Conservation (phyloP, 2,797 vertebrate genomes). For the Fringilla coelebs region DNA sequence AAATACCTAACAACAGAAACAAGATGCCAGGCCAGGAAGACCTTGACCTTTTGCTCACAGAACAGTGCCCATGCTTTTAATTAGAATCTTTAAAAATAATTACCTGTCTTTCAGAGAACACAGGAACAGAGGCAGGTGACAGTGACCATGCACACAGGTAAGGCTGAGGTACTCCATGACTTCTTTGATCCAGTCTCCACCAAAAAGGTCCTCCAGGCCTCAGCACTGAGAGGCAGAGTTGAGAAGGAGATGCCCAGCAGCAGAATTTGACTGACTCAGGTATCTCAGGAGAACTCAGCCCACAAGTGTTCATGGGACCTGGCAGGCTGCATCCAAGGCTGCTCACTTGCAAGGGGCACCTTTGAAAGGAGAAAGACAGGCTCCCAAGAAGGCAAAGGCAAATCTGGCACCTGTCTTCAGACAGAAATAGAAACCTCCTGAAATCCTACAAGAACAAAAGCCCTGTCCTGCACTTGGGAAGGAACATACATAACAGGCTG, state of each 20-base stretch:
- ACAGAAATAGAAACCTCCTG: not conserved
- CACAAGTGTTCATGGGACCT: fast-evolving
- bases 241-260: not conserved
- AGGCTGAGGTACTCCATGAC: not conserved
- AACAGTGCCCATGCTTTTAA: not conserved
- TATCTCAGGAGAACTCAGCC: not conserved
- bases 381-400: not conserved
- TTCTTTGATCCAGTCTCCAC: not conserved
- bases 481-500: not conserved
- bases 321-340: not conserved
- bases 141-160: not conserved
- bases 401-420: not conserved
- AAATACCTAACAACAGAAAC: not conserved
- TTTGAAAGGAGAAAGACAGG: not conserved
- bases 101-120: not conserved
- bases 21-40: not conserved
- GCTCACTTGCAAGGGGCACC: not conserved
- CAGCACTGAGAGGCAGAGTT: fast-evolving
- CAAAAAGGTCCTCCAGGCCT: not conserved
- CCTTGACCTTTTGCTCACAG: not conserved
- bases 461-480: not conserved
- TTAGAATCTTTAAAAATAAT: not conserved
- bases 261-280: not conserved
- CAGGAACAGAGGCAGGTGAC: not conserved
- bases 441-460: not conserved